Base-by-base conservation (phyloP, 2,888 invertebrate species). In the Frankliniella fusca region DNA sequence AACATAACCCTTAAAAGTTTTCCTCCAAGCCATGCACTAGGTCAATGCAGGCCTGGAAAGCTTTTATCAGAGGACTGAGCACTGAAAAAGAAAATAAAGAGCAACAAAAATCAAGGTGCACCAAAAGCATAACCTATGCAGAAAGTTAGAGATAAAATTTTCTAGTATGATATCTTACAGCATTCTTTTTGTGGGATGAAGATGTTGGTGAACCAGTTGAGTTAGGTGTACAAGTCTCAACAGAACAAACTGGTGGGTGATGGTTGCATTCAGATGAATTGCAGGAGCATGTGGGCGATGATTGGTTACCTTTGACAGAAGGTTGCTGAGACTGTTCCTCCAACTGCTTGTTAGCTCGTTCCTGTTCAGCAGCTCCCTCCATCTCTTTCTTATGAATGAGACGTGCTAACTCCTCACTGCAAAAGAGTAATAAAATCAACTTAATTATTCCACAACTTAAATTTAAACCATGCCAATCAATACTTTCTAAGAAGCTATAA, bases 301-400 rank as follows among this genome's bases (percentile, higher is more conserved):
- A 9, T 27, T 76, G 70, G 27, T 12, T 8, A 10, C 70, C 27
- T 9, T 76, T 76, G 9, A 5, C 8, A 27, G 70, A 12, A 12
- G 70, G 23, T 27, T 23, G 70, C 27, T 76, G 70, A 12, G 27
- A 11, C 70, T 76, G 70, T 27, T 76, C 70, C 23, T 1, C 15
- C 15, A 54, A 12, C 27, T 76, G 70, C 27, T 76, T 76, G 27
- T 27, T 76, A 9, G 12, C 70, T 12, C 70, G 23, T 76, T 76
- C 70, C 27, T 76, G 23, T 27, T 76, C 70, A 8, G 70, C 70
- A 1, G 27, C 70, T 76, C 70, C 70, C 8, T 76, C 70, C 70
- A 76, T 85, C 84, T 90, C 89, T 84, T 89, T 89, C 83, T 88
- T 88, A 84, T 90, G 89, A 9, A 90, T 86, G 79, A 86, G 85